Base-by-base conservation (phyloP, 2,797 vertebrate species). In the Hephaestus fuliginosus region DNA sequence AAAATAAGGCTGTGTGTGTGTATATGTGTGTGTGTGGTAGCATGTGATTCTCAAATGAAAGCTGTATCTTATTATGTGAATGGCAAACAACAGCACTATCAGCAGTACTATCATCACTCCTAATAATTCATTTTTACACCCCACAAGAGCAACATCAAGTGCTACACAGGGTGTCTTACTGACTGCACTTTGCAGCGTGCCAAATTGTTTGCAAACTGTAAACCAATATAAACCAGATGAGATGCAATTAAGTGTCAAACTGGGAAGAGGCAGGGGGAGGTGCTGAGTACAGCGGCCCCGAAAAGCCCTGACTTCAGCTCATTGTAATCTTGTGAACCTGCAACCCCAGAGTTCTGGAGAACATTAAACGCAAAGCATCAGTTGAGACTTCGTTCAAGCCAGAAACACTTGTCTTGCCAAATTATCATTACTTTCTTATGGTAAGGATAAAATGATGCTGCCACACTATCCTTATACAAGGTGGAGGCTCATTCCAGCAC, bases 251-350 rank as follows among this genome's bases (percentile, higher is more conserved):
- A 12, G 4, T 36, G 41, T 75, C 43, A 53, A 52, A 70, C 15
- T 66, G 44, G 30, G 41, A 70, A 64, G 56, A 70, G 15, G 11
- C 9, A 14, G 15, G 1, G 12, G 25, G 41, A 67, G n/a, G 33
- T 46, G 51, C 43, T 74, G 64, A 72, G 30, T 39, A 57, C 2
- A 28, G 58, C 6, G 7, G 25, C 56, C 56, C 4, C 2, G 2
- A 64, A 69, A 78, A 70, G 18, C 52, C n/a, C 67, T 78, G 73
- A 78, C 69, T 73, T 79, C 77, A 77, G 70, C 67, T 82, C 13
- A 33, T 51, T 58, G 18, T 52, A 67, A 56, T 81, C 17, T 66
- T 33, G 13, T 46, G 2, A 60, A 22, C 67, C 65, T 74, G n/a
- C 43, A 44, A 49, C 11, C 28, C 18, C 48, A 71, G 17, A 61